phyloP scores from a whole-genome alignment of 1,140 invertebrate genomes.

The Prorops nasuta region DNA sequence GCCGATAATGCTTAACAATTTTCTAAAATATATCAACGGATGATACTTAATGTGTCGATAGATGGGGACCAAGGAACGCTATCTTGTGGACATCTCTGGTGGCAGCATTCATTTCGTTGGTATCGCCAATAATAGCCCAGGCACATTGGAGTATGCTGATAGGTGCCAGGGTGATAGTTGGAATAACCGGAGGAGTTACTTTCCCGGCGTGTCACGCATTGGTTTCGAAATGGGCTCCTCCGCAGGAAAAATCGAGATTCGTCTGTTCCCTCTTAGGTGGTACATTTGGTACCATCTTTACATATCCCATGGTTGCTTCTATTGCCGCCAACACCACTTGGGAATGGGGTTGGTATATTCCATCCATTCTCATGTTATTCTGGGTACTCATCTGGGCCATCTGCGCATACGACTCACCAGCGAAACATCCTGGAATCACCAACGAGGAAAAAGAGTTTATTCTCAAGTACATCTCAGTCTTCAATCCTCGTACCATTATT shows the following conservation, averaged over 20 bases:
- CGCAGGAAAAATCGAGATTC: slow-evolving; percentile 70
- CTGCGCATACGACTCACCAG: slow-evolving; percentile 67
- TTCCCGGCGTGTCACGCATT: slow-evolving; percentile 69
- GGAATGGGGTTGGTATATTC: slow-evolving; percentile 71
- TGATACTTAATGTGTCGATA: too few relatives aligned
- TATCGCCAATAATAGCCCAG: slow-evolving; percentile 62
- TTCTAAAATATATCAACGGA: too few relatives aligned
- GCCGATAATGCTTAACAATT: too few relatives aligned
- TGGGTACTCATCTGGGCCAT: slow-evolving; percentile 65
- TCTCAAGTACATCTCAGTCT: slow-evolving; percentile 48
- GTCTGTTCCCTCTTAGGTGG: slow-evolving; percentile 69
- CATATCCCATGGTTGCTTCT: slow-evolving; percentile 67
- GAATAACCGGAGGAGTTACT: slow-evolving; percentile 59
- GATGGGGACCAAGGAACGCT: slow-evolving; percentile 62
- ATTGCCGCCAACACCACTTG: slow-evolving; percentile 66
- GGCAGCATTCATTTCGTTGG: slow-evolving; percentile 64
- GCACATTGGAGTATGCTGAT: slow-evolving; percentile 28
- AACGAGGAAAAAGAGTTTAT: slow-evolving; percentile 76
- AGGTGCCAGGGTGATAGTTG: slow-evolving; percentile 29
- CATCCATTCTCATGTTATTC: slow-evolving; percentile 60
- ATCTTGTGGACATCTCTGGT: slow-evolving; percentile 64
- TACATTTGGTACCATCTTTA: slow-evolving; percentile 72
- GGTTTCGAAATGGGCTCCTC: slow-evolving; percentile 70
- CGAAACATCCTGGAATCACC: slow-evolving; percentile 70
- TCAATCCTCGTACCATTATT: too few relatives aligned